A percentile compares a stretch with the other conserved stretches of the same genome.
phyloP scores from a whole-genome alignment of 1,140 invertebrate genomes.

The Polypedilum pembai region DNA sequence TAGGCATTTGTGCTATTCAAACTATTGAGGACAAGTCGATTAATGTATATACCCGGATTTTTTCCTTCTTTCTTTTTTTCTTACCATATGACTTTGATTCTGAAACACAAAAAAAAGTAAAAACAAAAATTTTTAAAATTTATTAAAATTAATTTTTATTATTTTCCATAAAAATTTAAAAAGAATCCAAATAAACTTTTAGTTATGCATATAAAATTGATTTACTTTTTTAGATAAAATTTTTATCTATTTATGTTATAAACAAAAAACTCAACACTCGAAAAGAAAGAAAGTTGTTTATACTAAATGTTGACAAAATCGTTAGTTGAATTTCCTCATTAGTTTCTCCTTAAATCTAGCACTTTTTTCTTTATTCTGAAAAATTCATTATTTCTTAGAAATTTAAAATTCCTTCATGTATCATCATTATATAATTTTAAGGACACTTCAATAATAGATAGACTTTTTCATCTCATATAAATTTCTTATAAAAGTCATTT shows the following conservation, averaged over 20 bases:
- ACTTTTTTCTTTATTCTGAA: not conserved
- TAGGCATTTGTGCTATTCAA: too few species aligned
- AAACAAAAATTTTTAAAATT: not conserved
- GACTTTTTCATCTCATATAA: too few species aligned
- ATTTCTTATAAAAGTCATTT: too few species aligned
- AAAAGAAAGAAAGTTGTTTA: conserved; percentile 5
- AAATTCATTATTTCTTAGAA: not conserved
- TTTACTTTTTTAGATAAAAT: not conserved
- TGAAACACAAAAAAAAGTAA: too few species aligned
- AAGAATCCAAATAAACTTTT: not conserved
- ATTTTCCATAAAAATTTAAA: conserved; percentile 2
- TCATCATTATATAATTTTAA: too few species aligned
- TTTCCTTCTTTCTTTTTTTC: too few species aligned
- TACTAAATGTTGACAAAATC: conserved; percentile 5
- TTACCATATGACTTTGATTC: too few species aligned
- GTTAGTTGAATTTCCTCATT: not conserved
- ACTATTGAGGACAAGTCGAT: too few species aligned
- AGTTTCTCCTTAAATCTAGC: not conserved
- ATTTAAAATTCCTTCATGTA: not conserved
- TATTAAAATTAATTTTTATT: conserved; percentile 15
- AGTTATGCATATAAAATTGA: conserved; percentile 4
- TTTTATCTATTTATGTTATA: conserved; percentile 1
- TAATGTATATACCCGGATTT: too few species aligned
- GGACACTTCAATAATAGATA: too few species aligned
- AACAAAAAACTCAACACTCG: conserved; percentile 17